phyloP scores from a whole-genome alignment of 1,140 invertebrate genomes.

The Drosophila teissieri region DNA sequence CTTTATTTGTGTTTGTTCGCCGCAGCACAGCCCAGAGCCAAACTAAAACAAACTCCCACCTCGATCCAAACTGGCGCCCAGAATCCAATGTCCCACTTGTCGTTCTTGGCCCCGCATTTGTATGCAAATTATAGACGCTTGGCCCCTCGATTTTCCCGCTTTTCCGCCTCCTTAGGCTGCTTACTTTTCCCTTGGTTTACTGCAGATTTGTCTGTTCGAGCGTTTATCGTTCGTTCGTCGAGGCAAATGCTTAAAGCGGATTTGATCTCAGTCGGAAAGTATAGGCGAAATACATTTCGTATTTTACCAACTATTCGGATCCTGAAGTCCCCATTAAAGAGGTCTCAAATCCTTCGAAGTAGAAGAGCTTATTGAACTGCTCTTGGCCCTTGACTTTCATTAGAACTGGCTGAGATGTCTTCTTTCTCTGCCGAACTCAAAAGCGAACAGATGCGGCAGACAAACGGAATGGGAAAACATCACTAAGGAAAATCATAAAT shows the following conservation, averaged over 20 bases:
- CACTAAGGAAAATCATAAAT: constrained; percentile 10
- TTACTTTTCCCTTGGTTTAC: constrained; percentile 41
- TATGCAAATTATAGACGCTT: constrained; percentile 82
- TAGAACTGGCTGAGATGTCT: constrained; percentile 50
- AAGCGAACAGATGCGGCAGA: constrained; percentile 62
- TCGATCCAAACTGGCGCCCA: constrained; percentile 28
- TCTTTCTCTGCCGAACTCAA: constrained; percentile 41
- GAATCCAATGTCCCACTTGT: constrained; percentile 54
- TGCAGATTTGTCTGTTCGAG: constrained; percentile 73
- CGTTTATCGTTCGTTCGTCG: constrained; percentile 65
- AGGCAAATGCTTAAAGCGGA: constrained; percentile 62
- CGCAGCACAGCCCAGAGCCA: constrained; percentile 52
- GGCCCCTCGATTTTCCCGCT: constrained; percentile 55
- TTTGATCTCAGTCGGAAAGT: constrained; percentile 40
- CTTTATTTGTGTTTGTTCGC: constrained; percentile 82
- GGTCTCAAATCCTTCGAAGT: constrained; percentile 16
- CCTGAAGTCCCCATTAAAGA: constrained; percentile 36
- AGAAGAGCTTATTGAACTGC: constrained; percentile 47
- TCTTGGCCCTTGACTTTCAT: constrained; percentile 58
- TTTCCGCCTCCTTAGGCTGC: constrained; percentile 30
- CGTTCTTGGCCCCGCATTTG: constrained; percentile 67
- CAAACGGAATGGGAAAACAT: constrained; percentile 26
- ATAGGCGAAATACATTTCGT: constrained; percentile 18
- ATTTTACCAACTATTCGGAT: constrained; percentile 29
- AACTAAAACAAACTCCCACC: constrained; percentile 51